Evolutionary conservation across 2,113 vertebrate species (phyloP).

Genomic region (Otolemur garnettii): DNA sequence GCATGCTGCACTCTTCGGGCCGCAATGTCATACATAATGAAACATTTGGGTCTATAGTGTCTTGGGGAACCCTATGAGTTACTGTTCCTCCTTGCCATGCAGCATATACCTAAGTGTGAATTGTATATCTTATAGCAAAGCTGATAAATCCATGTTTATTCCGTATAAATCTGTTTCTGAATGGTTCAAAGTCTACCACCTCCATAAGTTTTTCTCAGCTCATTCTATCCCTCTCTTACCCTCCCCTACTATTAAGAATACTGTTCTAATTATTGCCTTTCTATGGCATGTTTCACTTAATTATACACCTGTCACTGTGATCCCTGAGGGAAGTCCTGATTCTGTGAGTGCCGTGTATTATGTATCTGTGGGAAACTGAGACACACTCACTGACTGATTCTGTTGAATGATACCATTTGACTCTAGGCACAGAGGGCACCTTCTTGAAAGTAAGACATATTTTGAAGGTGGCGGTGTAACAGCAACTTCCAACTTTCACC

Average conservation of each 20-base stretch:
- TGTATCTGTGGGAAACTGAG: background rate
- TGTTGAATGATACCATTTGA: background rate
- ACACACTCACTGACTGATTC: background rate
- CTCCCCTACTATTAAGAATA: background rate
- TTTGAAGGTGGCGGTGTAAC: background rate
- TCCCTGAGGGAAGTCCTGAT: background rate
- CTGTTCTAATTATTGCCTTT: conserved; percentile 53
- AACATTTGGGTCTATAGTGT: background rate
- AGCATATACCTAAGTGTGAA: background rate
- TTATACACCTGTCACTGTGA: conserved; percentile 21
- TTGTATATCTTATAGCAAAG: background rate
- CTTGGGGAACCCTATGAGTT: background rate
- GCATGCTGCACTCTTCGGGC: background rate
- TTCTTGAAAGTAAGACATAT: background rate
- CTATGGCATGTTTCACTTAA: background rate
- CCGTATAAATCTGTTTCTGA: background rate
- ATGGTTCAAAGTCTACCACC: background rate
- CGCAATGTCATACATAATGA: background rate
- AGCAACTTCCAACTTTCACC: background rate
- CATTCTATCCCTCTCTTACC: background rate
- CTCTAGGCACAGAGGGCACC: background rate
- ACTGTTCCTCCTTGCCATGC: background rate
- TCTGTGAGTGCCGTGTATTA: background rate
- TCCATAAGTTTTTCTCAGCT: background rate
- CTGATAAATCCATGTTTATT: background rate